phyloP scores from a whole-genome alignment of 2,797 vertebrate species.

The Carapus acus region DNA sequence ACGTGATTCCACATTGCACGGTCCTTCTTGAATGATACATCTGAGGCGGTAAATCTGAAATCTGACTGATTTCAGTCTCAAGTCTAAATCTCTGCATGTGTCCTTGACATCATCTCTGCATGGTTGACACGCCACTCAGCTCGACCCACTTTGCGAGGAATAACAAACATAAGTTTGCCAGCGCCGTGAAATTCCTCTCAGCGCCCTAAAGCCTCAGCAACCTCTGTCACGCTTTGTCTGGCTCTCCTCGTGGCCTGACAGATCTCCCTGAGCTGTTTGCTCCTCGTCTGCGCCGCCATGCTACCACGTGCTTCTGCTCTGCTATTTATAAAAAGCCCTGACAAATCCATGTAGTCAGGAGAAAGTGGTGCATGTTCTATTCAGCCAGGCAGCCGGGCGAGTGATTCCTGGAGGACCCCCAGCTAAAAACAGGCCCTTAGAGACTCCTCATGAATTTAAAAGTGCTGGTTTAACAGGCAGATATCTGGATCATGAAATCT shows the following conservation, averaged over 20 bases:
- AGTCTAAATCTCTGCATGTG: too few species aligned
- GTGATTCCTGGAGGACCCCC: constrained; percentile 51
- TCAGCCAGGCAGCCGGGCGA: constrained; percentile 63
- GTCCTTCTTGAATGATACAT: too few species aligned
- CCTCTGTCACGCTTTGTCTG: neutral
- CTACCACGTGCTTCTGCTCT: constrained; percentile 60
- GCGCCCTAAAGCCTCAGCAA: neutral
- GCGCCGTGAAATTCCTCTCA: constrained; percentile 2
- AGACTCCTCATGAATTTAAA: constrained; percentile 32
- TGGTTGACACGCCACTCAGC: too few species aligned
- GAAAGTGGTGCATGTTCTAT: constrained; percentile 66
- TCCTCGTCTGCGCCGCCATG: constrained; percentile 33
- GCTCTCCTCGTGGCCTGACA: constrained; percentile 24
- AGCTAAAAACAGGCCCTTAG: constrained; percentile 57
- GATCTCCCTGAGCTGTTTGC: constrained; percentile 36
- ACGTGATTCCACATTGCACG: too few species aligned
- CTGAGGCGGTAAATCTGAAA: too few species aligned
- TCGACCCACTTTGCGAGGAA: too few species aligned
- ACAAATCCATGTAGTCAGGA: constrained; percentile 73
- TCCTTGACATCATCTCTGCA: too few species aligned
- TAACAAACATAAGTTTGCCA: neutral
- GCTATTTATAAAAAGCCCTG: constrained; percentile 75
- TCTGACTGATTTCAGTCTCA: too few species aligned
- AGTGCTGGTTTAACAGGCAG: constrained; percentile 35
- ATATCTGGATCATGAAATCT: constrained; percentile 31